Conservation (phyloP, 2,888 invertebrate species). For the Reticulitermes lucifugus region DNA sequence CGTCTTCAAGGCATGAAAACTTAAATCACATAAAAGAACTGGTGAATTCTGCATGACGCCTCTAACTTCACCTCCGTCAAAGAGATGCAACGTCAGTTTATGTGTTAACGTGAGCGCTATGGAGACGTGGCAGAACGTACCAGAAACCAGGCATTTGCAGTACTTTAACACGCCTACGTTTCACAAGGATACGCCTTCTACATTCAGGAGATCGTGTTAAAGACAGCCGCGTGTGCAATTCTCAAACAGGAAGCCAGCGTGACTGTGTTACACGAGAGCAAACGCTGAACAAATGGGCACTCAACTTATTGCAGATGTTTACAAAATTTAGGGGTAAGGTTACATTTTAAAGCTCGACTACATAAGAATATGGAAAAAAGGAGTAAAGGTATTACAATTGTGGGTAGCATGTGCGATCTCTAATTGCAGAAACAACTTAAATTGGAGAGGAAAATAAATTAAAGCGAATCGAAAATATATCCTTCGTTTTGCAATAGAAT, state of each 20-base stretch:
- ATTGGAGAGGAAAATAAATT: neutral
- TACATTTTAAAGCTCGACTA: neutral
- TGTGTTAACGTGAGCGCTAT: neutral
- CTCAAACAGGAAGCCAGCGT: too few species aligned
- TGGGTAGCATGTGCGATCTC: neutral
- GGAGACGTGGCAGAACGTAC: neutral
- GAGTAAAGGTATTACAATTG: neutral
- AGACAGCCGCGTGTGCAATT: too few species aligned
- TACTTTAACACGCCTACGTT: neutral
- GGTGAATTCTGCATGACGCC: neutral
- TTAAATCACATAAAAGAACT: neutral
- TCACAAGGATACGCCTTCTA: neutral
- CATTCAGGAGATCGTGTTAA: neutral
- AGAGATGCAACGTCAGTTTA: neutral
- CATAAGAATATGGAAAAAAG: neutral
- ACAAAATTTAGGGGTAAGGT: neutral
- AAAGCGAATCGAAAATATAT: neutral
- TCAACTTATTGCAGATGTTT: conserved; percentile 1
- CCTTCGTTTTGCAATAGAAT: too few species aligned
- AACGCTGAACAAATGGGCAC: neutral
- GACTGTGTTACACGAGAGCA: neutral
- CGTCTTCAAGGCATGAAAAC: too few species aligned
- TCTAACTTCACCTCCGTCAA: neutral
- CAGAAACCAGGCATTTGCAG: neutral
- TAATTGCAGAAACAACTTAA: neutral